Evolutionary conservation across 2,113 vertebrate species (phyloP).

Genomic region (Talpa occidentalis): DNA sequence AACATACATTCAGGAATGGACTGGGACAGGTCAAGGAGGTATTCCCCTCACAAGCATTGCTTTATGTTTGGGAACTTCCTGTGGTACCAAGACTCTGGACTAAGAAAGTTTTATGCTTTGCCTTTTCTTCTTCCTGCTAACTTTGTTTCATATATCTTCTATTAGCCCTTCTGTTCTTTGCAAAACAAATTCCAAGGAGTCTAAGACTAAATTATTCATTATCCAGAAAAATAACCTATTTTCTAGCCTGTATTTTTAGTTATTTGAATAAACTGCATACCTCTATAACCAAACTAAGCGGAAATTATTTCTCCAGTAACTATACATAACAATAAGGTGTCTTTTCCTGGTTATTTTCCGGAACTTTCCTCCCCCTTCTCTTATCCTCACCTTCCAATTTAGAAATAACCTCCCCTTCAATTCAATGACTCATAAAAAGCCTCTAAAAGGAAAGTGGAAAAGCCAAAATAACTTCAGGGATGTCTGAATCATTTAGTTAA

Average conservation of each 20-base stretch:
- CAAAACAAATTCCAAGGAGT: conserved; percentile 25
- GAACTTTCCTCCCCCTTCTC: conserved; percentile 72
- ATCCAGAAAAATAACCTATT: background rate
- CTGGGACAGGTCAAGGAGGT: background rate
- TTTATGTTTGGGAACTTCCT: background rate
- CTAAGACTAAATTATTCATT: conserved; percentile 19
- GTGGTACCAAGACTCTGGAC: background rate
- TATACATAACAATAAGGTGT: conserved; percentile 66
- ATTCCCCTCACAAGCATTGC: background rate
- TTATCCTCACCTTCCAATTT: conserved; percentile 79
- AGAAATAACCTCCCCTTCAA: conserved; percentile 80
- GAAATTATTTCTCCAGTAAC: conserved; percentile 70
- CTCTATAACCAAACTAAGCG: conserved; percentile 44
- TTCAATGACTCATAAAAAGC: conserved; percentile 78
- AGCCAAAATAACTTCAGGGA: conserved; percentile 76
- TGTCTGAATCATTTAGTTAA: conserved; percentile 69
- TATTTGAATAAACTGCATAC: conserved; percentile 56
- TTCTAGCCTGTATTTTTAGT: conserved; percentile 62
- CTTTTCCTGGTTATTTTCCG: conserved; percentile 70
- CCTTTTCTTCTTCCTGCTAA: conserved; percentile 52
- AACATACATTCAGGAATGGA: background rate
- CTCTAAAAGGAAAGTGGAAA: conserved; percentile 75
- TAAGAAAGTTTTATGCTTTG: conserved; percentile 51
- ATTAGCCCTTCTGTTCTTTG: conserved; percentile 45
- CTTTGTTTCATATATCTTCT: conserved; percentile 48